Evolutionary conservation across 2,888 invertebrate species (phyloP), one percentile per base, ranked within the genome.

Genomic region (Drosophila parthenogenetica): DNA sequence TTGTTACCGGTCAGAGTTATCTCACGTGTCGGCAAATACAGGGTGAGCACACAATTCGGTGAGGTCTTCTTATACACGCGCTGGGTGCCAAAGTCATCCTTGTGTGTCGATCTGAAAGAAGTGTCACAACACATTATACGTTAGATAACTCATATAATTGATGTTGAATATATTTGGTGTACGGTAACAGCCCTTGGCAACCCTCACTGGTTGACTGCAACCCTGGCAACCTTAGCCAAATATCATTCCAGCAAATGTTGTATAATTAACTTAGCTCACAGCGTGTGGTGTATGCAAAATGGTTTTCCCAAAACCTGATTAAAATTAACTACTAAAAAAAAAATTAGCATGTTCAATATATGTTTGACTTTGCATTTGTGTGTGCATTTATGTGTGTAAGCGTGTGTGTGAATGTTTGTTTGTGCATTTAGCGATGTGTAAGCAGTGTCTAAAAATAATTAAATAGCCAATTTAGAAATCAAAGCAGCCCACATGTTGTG

Each of bases 1-100:
- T 93, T 93, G 66, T 94, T 95, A 74, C 95, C 95, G 70, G 95
- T 95, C 55, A 97, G 95, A 13, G 96, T 94, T 78, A 97, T 93
- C 92, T 97, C 97, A 32, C 97, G 94, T 5, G 96, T 96, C 37
- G 96, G 96, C 89, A 97, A 93, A 91, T 97, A 97, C 69, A 97
- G 92, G 0, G 97, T 97, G 78, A 97, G 92, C 89, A 96, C 96
- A 92, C 95, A 96, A 93, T 97, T 97, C 1, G 96, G 96, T 11
- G 97, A 96, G 0, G 96, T 95, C 91, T 97, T 97, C 91, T 97
- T 97, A 93, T 96, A 97, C 65, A 97, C 97, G 91, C 97, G 89
- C 59, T 92, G 92, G 1, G 91, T 91, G 16, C 91, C 92, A 17
- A 91, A 87, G 49, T 91, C 91, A 35, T 91, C 90, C 63, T 78